phyloP scores from a whole-genome alignment of 2,888 invertebrate species.

The Patella pellucida region DNA sequence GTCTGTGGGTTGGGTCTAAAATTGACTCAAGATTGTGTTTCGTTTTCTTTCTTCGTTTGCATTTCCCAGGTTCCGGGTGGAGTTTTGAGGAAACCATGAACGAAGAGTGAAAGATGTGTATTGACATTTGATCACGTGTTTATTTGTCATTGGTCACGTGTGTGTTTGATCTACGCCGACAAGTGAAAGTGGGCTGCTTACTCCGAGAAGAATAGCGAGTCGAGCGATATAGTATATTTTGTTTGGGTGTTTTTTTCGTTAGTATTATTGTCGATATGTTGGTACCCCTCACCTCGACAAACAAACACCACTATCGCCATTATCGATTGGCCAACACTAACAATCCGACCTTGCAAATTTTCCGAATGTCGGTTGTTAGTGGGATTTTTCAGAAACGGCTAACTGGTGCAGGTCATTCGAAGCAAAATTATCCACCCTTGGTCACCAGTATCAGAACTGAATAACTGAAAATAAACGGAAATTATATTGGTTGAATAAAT shows the following conservation, averaged over 20 bases:
- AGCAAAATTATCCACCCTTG: too few relatives aligned
- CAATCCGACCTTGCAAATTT: neutral
- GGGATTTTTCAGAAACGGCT: neutral
- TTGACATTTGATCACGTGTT: slow-evolving; percentile 7
- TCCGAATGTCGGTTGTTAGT: neutral
- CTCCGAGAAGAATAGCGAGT: slow-evolving; percentile 6
- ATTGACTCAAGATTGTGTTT: slow-evolving; percentile 3
- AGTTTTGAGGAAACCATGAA: neutral
- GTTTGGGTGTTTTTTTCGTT: slow-evolving; percentile 4
- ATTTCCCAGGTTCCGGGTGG: slow-evolving; percentile 8
- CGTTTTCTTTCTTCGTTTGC: slow-evolving; percentile 1
- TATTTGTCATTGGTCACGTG: slow-evolving; percentile 7
- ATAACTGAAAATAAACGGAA: too few relatives aligned
- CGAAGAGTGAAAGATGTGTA: slow-evolving; percentile 9
- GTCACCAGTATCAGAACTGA: too few relatives aligned
- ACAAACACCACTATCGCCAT: neutral
- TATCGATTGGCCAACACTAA: neutral
- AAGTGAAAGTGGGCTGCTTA: neutral
- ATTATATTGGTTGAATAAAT: too few relatives aligned
- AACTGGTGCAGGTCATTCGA: too few relatives aligned
- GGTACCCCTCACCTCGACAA: slow-evolving; percentile 1
- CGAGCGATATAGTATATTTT: neutral
- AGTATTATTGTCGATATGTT: slow-evolving; percentile 3
- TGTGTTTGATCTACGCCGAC: neutral
- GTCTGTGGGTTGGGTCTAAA: slow-evolving; percentile 4